A percentile compares a stretch with the other conserved stretches of the same genome.
These are phyloP conservation scores for Zophobas atratus DNA, from an alignment of 1,140 invertebrate species.

Conservation along the genomic window DNA sequence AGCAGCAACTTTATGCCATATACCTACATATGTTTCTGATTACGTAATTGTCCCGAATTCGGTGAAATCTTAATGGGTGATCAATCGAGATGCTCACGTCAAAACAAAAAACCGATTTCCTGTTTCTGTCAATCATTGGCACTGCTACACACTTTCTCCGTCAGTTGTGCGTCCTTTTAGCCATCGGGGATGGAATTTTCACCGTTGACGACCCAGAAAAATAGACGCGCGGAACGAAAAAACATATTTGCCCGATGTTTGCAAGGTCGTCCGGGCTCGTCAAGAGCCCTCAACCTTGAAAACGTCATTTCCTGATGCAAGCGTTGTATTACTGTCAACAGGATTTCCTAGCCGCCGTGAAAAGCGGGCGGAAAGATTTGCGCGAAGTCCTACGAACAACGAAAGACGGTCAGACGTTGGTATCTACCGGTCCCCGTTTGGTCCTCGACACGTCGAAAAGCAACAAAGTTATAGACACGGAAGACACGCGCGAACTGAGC, in stretches of 20 bases:
- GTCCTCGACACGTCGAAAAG: slow-evolving; percentile 84
- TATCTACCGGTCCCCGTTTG: slow-evolving; percentile 78
- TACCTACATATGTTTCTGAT: slow-evolving; percentile 23
- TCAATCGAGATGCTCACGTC: slow-evolving; percentile 18
- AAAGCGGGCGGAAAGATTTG: slow-evolving; percentile 77
- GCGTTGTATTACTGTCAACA: slow-evolving; percentile 66
- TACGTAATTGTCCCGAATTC: slow-evolving; percentile 32
- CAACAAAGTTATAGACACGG: slow-evolving; percentile 86
- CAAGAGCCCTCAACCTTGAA: neutral
- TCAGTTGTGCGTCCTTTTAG: slow-evolving; percentile 11
- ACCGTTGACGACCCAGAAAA: slow-evolving; percentile 5
- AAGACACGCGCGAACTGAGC: slow-evolving; percentile 77
- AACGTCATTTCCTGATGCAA: slow-evolving; percentile 27
- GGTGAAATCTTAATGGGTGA: slow-evolving; percentile 20
- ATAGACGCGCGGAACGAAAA: slow-evolving; percentile 4
- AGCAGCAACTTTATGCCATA: neutral
- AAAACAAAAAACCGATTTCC: slow-evolving; percentile 24
- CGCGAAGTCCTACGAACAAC: slow-evolving; percentile 78
- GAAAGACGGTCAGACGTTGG: slow-evolving; percentile 69
- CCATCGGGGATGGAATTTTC: neutral
- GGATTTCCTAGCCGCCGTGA: slow-evolving; percentile 82
- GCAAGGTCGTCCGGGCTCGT: slow-evolving; percentile 11
- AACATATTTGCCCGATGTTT: neutral
- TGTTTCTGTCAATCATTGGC: slow-evolving; percentile 1
- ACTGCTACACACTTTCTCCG: slow-evolving; percentile 16